Percentiles rank a stretch among this genome's conserved stretches.
These are phyloP conservation scores for Trissoscelio sp. DNA, from an alignment of 2,888 invertebrate genomes.

Conservation along the genomic window DNA sequence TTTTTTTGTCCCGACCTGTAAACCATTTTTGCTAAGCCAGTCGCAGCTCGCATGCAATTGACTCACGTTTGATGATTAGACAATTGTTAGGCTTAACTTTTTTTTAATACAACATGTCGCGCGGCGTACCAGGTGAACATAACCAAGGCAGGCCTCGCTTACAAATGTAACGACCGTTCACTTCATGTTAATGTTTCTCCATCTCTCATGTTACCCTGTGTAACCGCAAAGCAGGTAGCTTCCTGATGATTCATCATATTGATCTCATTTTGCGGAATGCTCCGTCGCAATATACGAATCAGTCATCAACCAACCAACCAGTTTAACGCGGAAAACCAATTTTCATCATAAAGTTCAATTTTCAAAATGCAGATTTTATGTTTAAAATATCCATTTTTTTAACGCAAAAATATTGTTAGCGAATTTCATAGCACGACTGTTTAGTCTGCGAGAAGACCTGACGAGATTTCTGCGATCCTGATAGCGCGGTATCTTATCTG, in stretches of 20 bases:
- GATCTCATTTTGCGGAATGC: neutral
- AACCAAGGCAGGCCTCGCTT: constrained; percentile 69
- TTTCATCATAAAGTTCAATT: too few species aligned
- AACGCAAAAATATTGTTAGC: neutral
- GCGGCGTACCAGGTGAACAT: constrained; percentile 79
- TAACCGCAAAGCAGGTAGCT: constrained; percentile 75
- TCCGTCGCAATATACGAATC: neutral
- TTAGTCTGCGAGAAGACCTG: neutral
- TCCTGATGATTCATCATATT: constrained; percentile 73
- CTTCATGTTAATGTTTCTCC: constrained; percentile 70
- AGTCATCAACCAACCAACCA: too few species aligned
- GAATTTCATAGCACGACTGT: neutral
- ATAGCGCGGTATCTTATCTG: constrained; percentile 75
- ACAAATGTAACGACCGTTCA: constrained; percentile 73
- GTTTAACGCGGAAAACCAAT: too few species aligned
- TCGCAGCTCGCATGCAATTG: neutral
- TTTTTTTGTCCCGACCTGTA: neutral
- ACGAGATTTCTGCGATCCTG: constrained; percentile 74
- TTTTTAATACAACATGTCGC: constrained; percentile 82
- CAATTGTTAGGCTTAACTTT: constrained; percentile 73
- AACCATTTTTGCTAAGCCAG: neutral
- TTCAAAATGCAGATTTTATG: too few species aligned
- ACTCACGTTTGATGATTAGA: constrained; percentile 58
- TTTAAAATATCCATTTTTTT: too few species aligned
- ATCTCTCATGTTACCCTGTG: constrained; percentile 78